Percentiles rank a stretch among this genome's conserved stretches.
Evolutionary conservation across 2,113 vertebrate genomes (phyloP).

Genomic region (Grantiella picta): DNA sequence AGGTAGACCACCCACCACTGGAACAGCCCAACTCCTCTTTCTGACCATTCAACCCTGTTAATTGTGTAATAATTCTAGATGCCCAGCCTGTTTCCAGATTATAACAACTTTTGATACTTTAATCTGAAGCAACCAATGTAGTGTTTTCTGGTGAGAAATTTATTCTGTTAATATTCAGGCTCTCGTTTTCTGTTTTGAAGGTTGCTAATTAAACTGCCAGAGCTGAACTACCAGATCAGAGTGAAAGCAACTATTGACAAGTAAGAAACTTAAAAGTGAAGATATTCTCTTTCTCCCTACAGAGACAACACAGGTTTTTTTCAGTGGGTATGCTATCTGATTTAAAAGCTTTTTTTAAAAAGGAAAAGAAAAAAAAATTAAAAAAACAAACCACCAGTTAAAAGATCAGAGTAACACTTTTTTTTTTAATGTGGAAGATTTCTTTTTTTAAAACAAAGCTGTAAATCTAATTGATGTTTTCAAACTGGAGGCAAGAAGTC

Average conservation of each 20-base stretch:
- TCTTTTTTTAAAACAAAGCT: neutral
- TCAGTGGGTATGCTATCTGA: neutral
- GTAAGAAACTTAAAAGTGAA: slow-evolving; percentile 73
- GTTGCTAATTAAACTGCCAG: slow-evolving; percentile 92
- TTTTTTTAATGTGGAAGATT: neutral
- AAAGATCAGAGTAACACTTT: neutral
- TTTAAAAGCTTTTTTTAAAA: slow-evolving; percentile 19
- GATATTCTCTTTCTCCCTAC: neutral
- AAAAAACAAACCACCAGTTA: neutral
- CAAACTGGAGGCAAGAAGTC: neutral
- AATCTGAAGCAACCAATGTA: neutral
- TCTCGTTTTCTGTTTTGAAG: slow-evolving; percentile 69
- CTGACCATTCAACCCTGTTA: neutral
- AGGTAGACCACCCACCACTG: neutral
- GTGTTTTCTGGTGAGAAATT: neutral
- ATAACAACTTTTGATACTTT: neutral
- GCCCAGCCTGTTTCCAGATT: neutral
- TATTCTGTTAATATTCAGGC: neutral
- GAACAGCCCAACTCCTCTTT: neutral
- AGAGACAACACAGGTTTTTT: neutral
- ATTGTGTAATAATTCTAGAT: neutral
- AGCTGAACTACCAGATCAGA: slow-evolving; percentile 95
- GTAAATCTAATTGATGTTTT: neutral
- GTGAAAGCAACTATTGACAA: slow-evolving; percentile 97
- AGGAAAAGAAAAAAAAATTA: neutral